A percentile compares a stretch with the other conserved stretches of the same genome.
phyloP scores from a whole-genome alignment of 2,888 invertebrate genomes.

The Marronus borbonicus region DNA sequence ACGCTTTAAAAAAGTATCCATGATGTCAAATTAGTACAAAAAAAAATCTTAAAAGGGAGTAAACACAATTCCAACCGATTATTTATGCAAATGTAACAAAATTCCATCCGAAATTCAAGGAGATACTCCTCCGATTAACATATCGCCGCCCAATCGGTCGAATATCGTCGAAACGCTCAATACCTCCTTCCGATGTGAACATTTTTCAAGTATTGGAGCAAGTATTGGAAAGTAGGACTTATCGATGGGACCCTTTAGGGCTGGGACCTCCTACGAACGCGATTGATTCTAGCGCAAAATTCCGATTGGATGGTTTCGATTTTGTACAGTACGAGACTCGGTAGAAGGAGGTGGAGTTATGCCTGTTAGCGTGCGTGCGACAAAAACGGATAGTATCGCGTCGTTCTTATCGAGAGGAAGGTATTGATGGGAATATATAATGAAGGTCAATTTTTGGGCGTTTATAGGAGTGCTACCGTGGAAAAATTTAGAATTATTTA shows the following conservation, averaged over 20 bases:
- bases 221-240: constrained; percentile 42
- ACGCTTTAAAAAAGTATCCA: too few relatives aligned
- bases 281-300: constrained; percentile 52
- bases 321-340: constrained; percentile 25
- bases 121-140: neutral
- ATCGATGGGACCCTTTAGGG: constrained; percentile 35
- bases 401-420: constrained; percentile 30
- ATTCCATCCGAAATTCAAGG: neutral
- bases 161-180: constrained; percentile 24
- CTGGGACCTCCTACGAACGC: constrained; percentile 37
- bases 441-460: neutral
- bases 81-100: neutral
- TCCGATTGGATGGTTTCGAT: constrained; percentile 52
- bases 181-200: constrained; percentile 30
- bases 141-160: constrained; percentile 2
- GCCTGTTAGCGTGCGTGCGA: neutral
- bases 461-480: too few relatives aligned
- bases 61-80: too few relatives aligned
- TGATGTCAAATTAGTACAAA: too few relatives aligned
- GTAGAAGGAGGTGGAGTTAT: constrained; percentile 6
- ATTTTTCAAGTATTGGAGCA: constrained; percentile 34
- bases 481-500: too few relatives aligned
- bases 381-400: neutral
- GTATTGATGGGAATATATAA: constrained; percentile 39
- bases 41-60: too few relatives aligned